phyloP scores from a whole-genome alignment of 1,140 invertebrate species.

The Temnothorax nylanderi region DNA sequence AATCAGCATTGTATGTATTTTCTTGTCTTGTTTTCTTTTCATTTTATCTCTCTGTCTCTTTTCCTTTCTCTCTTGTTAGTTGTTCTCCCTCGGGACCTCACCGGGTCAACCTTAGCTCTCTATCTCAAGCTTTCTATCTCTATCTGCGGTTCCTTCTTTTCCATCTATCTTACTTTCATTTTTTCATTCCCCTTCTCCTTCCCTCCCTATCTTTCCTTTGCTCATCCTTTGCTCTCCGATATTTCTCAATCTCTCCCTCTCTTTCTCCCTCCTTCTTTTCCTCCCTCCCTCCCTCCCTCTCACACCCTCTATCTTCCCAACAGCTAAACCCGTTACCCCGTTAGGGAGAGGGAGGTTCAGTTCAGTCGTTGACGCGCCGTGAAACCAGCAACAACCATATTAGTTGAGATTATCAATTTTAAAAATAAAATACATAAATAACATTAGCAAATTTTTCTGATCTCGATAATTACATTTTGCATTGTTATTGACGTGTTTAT shows the following conservation, averaged over 20 bases:
- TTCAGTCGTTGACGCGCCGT: conserved; percentile 66
- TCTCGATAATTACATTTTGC: background rate
- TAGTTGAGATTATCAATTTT: background rate
- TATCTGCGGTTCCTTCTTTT: background rate
- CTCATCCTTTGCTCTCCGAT: background rate
- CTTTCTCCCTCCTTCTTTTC: no score
- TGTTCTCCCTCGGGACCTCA: background rate
- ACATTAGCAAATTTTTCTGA: background rate
- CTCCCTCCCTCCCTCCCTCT: background rate
- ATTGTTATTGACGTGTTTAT: background rate
- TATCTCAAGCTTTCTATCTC: background rate
- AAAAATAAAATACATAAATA: background rate
- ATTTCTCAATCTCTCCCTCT: background rate
- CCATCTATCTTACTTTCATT: background rate
- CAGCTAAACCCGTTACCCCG: background rate
- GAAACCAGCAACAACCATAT: conserved; percentile 40
- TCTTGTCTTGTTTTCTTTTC: background rate
- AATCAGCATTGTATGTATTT: background rate
- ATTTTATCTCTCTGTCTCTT: background rate
- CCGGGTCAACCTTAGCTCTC: background rate
- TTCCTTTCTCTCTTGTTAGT: background rate
- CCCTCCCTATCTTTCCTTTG: background rate
- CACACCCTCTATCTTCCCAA: conserved; percentile 18
- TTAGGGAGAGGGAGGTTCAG: background rate
- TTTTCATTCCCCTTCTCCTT: background rate